Conservation (phyloP, 2,888 invertebrate genomes). For the Euplexia lucipara region DNA sequence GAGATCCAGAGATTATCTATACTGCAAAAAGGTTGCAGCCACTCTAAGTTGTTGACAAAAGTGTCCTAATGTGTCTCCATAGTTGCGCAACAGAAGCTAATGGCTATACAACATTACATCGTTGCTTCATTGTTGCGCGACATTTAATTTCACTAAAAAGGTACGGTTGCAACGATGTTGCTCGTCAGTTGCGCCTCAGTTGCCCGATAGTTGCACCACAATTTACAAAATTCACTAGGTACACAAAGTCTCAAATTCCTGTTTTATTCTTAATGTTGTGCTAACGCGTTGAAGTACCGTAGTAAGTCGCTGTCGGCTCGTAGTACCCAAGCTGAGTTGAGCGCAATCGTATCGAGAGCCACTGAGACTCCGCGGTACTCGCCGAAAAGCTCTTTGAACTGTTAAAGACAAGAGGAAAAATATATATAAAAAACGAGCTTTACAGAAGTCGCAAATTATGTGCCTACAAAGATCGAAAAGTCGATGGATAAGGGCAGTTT, state of each 20-base stretch:
- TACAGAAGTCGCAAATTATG: no score
- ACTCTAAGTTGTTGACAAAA: no score
- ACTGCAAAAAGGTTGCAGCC: no score
- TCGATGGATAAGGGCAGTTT: no score
- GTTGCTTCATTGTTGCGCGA: neutral
- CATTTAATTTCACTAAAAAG: neutral
- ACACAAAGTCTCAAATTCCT: conserved; percentile 19
- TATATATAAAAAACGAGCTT: no score
- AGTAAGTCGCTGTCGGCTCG: conserved; percentile 89
- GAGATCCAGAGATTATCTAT: no score
- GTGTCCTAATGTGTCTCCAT: no score
- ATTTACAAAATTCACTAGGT: conserved; percentile 18
- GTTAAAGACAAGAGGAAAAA: conserved; percentile 21
- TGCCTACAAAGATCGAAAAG: no score
- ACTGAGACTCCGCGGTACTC: conserved; percentile 92
- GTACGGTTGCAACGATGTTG: neutral
- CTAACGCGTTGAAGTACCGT: conserved; percentile 77
- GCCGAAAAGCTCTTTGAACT: conserved; percentile 92
- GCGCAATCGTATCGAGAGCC: conserved; percentile 94
- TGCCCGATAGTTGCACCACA: conserved; percentile 8
- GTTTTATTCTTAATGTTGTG: conserved; percentile 55
- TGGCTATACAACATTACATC: no score
- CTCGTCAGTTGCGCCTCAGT: neutral
- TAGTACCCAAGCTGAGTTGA: conserved; percentile 95
- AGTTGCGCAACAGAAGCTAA: no score